Evolutionary conservation across 2,113 vertebrate species (phyloP), one percentile per base, ranked within the genome.

Genomic region (Colistium nudipinnis): DNA sequence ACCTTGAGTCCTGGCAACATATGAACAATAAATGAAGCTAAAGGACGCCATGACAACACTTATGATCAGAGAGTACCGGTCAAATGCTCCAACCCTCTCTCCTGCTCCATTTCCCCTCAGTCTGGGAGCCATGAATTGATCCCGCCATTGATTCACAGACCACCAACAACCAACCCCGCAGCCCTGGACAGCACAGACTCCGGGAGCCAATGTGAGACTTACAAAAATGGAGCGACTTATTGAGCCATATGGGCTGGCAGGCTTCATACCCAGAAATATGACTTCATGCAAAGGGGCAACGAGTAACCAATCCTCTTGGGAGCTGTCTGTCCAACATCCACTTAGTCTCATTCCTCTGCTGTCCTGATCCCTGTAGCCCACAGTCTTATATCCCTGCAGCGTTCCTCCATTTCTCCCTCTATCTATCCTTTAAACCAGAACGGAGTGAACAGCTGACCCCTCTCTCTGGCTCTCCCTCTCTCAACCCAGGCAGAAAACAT

Each of bases 81-180:
- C 47, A 45, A 78, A 36, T 39, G 52, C 17, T 56, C 35, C 60
- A 70, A 16, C 41, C 53, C 47, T n/a, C 30, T 25, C n/a, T 54
- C 27, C 30, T 27, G 57, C 69, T 82, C 83, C 61, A 80, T 74
- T 83, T 86, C 44, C 75, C 69, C 62, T 62, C 72, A 57, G 60
- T 63, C 57, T 68, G 67, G 72, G 35, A 62, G 74, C 74, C 57
- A 81, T 73, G 64, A 74, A 91, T 90, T 76, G 88, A 90, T 91
- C 49, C 41, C 16, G 27, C 38, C 56, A 89, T 88, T 57, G 88
- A 91, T 87, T 80, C 20, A 24, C 66, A 74, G 82, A 72, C 63
- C 84, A 48, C 76, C 80, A 62, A 65, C 53, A 60, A 55, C 54
- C 60, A 68, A 66, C 44, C 72, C 71, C 33, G 54, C 66, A 72